These are phyloP conservation scores for Tromatobia lineatoria DNA, from an alignment of 2,888 invertebrate genomes.

Conservation along the genomic window DNA sequence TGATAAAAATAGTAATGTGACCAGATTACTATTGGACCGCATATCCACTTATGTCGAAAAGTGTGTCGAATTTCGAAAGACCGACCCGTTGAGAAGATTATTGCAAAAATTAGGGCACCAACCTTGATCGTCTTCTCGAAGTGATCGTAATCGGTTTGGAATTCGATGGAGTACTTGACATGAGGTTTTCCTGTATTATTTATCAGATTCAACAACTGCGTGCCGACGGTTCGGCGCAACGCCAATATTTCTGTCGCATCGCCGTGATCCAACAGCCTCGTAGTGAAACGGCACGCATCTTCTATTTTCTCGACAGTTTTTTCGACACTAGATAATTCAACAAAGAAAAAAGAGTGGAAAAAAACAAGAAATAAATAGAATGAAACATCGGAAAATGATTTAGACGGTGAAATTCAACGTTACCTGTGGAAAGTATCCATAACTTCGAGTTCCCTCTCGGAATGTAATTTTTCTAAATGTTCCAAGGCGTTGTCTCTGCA, in stretches of 20 bases:
- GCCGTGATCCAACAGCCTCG: slow-evolving; percentile 93
- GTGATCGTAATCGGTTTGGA: slow-evolving; percentile 92
- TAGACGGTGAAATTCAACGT: background rate
- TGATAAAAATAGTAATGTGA: too few species aligned
- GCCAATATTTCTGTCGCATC: slow-evolving; percentile 94
- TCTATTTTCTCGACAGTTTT: slow-evolving; percentile 94
- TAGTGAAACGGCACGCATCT: slow-evolving; percentile 94
- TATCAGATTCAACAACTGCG: slow-evolving; percentile 92
- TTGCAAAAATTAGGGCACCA: slow-evolving; percentile 47
- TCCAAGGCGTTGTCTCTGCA: slow-evolving; percentile 92
- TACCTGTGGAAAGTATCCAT: slow-evolving; percentile 94
- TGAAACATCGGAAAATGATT: background rate
- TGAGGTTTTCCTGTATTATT: slow-evolving; percentile 94
- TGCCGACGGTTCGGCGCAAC: slow-evolving; percentile 92
- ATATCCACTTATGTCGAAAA: too few species aligned
- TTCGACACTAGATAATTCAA: slow-evolving; percentile 87
- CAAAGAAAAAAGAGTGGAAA: slow-evolving; percentile 6
- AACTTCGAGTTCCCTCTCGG: slow-evolving; percentile 94
- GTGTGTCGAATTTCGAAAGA: too few species aligned
- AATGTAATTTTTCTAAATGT: slow-evolving; percentile 92
- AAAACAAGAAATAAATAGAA: background rate
- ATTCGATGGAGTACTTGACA: slow-evolving; percentile 92
- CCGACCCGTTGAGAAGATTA: background rate
- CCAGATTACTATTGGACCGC: too few species aligned
- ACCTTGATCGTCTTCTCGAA: slow-evolving; percentile 90